These are phyloP conservation scores for Notocelia uddmanniana DNA, from an alignment of 2,888 invertebrate species.

Conservation along the genomic window DNA sequence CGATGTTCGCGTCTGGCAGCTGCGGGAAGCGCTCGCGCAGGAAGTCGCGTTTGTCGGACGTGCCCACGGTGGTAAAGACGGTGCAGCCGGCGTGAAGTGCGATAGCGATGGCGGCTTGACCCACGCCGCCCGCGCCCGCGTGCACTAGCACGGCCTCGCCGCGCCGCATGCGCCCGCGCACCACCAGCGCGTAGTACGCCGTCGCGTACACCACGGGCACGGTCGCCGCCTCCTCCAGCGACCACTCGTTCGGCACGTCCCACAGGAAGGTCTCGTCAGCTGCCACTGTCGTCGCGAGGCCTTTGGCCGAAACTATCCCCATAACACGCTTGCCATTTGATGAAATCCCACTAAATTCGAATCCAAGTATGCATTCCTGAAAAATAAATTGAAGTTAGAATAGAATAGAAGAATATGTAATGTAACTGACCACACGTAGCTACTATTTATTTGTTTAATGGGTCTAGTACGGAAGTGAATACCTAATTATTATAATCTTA, in stretches of 20 bases:
- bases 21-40: constrained; percentile 92
- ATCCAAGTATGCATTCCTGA: constrained; percentile 96
- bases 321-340: constrained; percentile 92
- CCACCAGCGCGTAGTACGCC: constrained; percentile 94
- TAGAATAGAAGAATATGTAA: too few species aligned
- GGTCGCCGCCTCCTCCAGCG: constrained; percentile 96
- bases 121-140: constrained; percentile 98
- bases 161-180: constrained; percentile 93
- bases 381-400: background rate
- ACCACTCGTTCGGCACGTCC: constrained; percentile 95
- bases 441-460: too few species aligned
- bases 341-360: constrained; percentile 97
- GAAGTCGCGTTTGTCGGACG: constrained; percentile 94
- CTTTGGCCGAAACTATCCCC: constrained; percentile 97
- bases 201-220: constrained; percentile 98
- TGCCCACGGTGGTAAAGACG: constrained; percentile 97
- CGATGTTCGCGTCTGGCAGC: constrained; percentile 92
- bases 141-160: constrained; percentile 96
- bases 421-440: too few species aligned
- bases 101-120: constrained; percentile 98
- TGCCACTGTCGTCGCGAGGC: constrained; percentile 95
- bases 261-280: constrained; percentile 94
- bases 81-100: constrained; percentile 95
- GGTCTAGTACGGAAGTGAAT: too few species aligned
- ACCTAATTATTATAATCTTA: too few species aligned